phyloP scores from a whole-genome alignment of 2,888 invertebrate species.

The Dimorphilus gyrociliatus region DNA sequence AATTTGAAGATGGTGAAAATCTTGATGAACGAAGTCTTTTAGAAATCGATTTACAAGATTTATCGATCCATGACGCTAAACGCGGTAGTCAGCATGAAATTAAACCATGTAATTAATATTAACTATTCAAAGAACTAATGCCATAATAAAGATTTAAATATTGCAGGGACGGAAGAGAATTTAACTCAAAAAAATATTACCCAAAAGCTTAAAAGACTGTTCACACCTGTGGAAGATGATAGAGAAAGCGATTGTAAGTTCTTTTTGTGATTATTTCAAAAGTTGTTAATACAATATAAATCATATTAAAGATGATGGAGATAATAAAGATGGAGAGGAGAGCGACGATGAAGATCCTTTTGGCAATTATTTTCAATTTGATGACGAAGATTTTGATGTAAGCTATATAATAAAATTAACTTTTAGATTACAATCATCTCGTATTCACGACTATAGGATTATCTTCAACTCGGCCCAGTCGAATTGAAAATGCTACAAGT shows the following conservation, averaged over 20 bases:
- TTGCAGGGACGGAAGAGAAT: background rate
- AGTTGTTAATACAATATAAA: background rate
- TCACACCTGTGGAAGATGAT: background rate
- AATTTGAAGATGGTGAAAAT: conserved; percentile 24
- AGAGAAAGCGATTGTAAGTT: background rate
- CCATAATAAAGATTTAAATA: background rate
- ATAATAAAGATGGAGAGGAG: conserved; percentile 3
- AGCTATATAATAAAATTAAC: conserved; percentile 8
- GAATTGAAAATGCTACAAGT: conserved; percentile 30
- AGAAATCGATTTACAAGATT: conserved; percentile 24
- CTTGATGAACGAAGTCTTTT: conserved; percentile 25
- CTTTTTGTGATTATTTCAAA: background rate
- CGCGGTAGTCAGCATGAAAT: background rate
- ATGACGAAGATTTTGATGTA: conserved; percentile 28
- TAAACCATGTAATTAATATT: background rate
- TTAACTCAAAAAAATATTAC: conserved; percentile 1
- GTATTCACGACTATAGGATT: no score
- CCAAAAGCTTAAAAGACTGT: background rate
- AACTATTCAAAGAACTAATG: background rate
- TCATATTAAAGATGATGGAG: conserved; percentile 8
- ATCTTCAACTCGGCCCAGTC: conserved; percentile 28
- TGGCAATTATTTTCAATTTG: conserved; percentile 20
- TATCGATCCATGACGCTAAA: background rate
- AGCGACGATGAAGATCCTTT: conserved; percentile 14
- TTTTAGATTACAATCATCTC: no score